These are phyloP conservation scores for Synergus gifuensis DNA, from an alignment of 2,888 invertebrate species.

Conservation along the genomic window DNA sequence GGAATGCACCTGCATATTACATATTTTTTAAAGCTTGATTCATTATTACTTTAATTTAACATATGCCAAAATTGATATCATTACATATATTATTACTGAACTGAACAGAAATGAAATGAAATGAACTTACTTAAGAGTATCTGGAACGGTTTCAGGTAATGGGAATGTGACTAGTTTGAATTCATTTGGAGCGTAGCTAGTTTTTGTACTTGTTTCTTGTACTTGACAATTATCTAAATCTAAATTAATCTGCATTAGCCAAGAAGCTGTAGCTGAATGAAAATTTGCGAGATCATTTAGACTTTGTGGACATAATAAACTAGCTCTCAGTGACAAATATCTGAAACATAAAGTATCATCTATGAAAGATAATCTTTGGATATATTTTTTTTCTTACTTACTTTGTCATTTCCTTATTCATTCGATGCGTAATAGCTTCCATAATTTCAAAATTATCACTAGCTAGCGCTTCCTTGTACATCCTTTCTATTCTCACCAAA, in stretches of 20 bases:
- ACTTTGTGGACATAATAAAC: slow-evolving; percentile 87
- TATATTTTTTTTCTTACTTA: slow-evolving; percentile 69
- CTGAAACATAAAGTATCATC: slow-evolving; percentile 75
- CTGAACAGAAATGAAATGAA: not conserved
- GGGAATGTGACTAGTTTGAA: slow-evolving; percentile 82
- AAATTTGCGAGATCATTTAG: slow-evolving; percentile 86
- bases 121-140: slow-evolving; percentile 82
- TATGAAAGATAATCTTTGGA: slow-evolving; percentile 12
- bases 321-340: slow-evolving; percentile 86
- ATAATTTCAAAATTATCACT: too few species aligned
- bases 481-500: slow-evolving; percentile 86
- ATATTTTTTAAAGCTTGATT: not conserved
- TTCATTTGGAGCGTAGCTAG: slow-evolving; percentile 82
- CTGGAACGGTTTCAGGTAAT: slow-evolving; percentile 82
- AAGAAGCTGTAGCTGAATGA: slow-evolving; percentile 89
- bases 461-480: too few species aligned
- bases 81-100: not conserved
- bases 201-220: slow-evolving; percentile 66
- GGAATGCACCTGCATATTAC: slow-evolving; percentile 87
- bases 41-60: not conserved
- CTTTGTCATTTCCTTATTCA: slow-evolving; percentile 83
- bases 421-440: too few species aligned
- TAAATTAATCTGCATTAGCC: slow-evolving; percentile 91
- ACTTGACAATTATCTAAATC: slow-evolving; percentile 70
- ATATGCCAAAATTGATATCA: not conserved